Percentiles rank a stretch among this genome's conserved stretches.
Evolutionary conservation across 2,888 invertebrate species (phyloP).

Genomic region (Caenorhabditis uteleia): DNA sequence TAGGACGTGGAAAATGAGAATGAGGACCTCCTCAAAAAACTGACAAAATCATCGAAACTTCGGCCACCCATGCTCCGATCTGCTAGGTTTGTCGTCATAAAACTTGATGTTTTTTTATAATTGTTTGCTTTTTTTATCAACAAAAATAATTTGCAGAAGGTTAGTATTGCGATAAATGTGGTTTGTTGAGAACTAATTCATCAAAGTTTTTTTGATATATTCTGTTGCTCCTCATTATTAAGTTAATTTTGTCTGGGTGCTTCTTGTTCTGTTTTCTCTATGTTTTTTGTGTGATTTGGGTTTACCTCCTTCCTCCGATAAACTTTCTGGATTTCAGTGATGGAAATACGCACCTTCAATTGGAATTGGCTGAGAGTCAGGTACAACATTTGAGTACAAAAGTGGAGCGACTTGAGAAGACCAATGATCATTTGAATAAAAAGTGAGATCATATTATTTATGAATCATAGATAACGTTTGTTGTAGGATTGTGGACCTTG

Average conservation of each 20-base stretch:
- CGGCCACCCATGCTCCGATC: slow-evolving; percentile 71
- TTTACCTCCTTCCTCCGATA: neutral
- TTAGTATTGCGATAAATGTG: no score
- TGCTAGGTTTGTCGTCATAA: slow-evolving; percentile 56
- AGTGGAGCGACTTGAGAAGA: slow-evolving; percentile 74
- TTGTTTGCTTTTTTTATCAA: neutral
- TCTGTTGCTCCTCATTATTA: no score
- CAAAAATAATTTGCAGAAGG: no score
- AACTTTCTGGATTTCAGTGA: no score
- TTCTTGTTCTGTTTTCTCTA: no score
- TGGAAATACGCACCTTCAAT: slow-evolving; percentile 70
- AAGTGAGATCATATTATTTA: slow-evolving; percentile 30
- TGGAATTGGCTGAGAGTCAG: slow-evolving; percentile 76
- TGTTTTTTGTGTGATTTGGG: neutral
- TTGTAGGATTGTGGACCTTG: slow-evolving; percentile 62
- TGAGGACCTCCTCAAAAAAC: slow-evolving; percentile 90
- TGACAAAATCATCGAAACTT: slow-evolving; percentile 87
- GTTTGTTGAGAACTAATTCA: no score
- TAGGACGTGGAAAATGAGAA: slow-evolving; percentile 94
- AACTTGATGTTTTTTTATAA: neutral
- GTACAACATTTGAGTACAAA: slow-evolving; percentile 83
- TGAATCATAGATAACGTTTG: neutral
- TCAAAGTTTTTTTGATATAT: no score
- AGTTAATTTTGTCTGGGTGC: no score
- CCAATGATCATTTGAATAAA: slow-evolving; percentile 59